Percentiles rank a stretch among this genome's conserved stretches.
Conservation (phyloP, 2,797 vertebrate genomes). For the Lycodopsis pacificus region DNA sequence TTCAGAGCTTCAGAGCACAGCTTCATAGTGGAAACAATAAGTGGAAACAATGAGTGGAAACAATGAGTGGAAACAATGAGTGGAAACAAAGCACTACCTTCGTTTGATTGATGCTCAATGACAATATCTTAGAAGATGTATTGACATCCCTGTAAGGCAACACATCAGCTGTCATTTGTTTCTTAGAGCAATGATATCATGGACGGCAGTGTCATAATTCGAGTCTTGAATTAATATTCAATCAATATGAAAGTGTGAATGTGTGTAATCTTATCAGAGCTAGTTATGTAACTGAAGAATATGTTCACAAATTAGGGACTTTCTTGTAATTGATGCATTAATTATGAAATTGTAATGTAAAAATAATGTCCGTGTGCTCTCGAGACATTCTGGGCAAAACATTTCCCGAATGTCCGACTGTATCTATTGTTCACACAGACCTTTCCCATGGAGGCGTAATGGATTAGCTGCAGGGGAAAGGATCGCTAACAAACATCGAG, state of each 20-base stretch:
- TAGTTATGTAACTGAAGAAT: too few species aligned
- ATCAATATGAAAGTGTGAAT: conserved; percentile 1
- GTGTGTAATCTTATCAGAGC: too few species aligned
- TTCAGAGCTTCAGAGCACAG: too few species aligned
- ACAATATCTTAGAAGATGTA: conserved; percentile 1
- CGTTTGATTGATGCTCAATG: neutral
- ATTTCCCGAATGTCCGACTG: neutral
- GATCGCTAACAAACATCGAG: neutral
- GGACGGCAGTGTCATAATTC: too few species aligned
- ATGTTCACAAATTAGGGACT: too few species aligned
- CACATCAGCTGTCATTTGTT: conserved; percentile 15
- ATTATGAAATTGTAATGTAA: neutral
- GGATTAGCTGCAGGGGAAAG: neutral
- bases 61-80: neutral
- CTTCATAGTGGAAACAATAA: neutral
- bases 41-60: neutral
- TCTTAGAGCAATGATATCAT: neutral
- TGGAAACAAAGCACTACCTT: neutral
- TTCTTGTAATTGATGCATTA: neutral
- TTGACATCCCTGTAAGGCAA: conserved; percentile 3
- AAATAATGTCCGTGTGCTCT: neutral
- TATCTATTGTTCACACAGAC: neutral
- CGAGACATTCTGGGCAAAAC: neutral
- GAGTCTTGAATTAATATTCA: neutral
- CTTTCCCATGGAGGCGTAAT: neutral